Percentiles rank a stretch among this genome's conserved stretches.
phyloP scores from a whole-genome alignment of 2,113 vertebrate species.

The Osmerus mordax region DNA sequence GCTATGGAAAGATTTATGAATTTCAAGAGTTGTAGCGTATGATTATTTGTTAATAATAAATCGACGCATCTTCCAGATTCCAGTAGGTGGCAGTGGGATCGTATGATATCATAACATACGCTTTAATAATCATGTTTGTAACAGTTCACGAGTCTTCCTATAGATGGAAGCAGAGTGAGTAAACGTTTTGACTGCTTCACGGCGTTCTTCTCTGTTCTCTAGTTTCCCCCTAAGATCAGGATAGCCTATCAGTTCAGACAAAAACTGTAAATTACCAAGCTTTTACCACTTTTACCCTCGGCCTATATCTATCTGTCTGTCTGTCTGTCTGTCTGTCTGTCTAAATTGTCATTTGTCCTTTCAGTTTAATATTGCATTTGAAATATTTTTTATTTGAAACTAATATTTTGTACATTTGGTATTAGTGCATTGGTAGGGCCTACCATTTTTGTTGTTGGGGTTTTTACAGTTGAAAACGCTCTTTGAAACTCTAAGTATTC shows the following conservation, averaged over 20 bases:
- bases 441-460: background rate
- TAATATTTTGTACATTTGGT: background rate
- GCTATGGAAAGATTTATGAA: no score
- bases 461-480: background rate
- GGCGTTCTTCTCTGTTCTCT: background rate
- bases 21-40: no score
- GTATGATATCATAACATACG: background rate
- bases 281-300: no score
- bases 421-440: background rate
- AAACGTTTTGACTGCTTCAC: background rate
- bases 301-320: no score
- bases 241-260: constrained; percentile 27
- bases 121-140: background rate
- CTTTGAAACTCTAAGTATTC: background rate
- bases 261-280: background rate
- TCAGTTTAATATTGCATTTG: no score
- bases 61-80: background rate
- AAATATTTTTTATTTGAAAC: no score
- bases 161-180: constrained; percentile 2
- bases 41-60: no score
- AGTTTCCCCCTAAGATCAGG: background rate
- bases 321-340: no score
- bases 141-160: background rate
- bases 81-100: constrained; percentile 46
- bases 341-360: background rate